A percentile compares a stretch with the other conserved stretches of the same genome.
phyloP scores from a whole-genome alignment of 2,113 vertebrate genomes.

The Todiramphus chloris region DNA sequence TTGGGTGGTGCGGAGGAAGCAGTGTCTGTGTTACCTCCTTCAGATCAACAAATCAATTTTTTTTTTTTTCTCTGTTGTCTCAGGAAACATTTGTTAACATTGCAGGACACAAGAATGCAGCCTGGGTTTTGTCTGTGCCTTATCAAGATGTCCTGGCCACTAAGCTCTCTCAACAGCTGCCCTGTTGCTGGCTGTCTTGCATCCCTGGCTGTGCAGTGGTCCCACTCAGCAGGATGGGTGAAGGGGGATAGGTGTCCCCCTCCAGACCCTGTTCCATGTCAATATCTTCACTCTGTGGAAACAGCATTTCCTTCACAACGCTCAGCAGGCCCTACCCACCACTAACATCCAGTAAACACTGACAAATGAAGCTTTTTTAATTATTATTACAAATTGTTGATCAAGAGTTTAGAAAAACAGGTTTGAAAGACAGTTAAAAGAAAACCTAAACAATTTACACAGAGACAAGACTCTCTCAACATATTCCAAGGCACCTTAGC shows the following conservation, averaged over 20 bases:
- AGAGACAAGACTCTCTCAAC: neutral
- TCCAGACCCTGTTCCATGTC: neutral
- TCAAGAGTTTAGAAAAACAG: neutral
- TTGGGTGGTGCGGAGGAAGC: neutral
- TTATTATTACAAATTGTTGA: neutral
- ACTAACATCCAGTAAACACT: neutral
- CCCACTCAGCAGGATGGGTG: neutral
- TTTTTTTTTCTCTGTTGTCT: neutral
- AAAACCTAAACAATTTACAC: neutral
- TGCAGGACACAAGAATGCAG: neutral
- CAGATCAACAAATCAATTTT: neutral
- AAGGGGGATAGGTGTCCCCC: neutral
- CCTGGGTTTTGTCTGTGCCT: neutral
- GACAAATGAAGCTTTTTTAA: neutral
- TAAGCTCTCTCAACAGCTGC: neutral
- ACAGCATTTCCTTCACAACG: neutral
- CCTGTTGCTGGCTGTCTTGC: neutral
- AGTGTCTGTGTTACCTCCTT: neutral
- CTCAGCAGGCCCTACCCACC: accelerated
- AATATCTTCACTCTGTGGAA: neutral
- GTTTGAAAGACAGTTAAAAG: neutral
- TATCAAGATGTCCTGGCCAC: neutral
- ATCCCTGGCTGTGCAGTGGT: neutral
- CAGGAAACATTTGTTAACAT: neutral
- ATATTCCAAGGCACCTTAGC: neutral